phyloP scores from a whole-genome alignment of 2,888 invertebrate genomes.

The Zonitis immaculata region DNA sequence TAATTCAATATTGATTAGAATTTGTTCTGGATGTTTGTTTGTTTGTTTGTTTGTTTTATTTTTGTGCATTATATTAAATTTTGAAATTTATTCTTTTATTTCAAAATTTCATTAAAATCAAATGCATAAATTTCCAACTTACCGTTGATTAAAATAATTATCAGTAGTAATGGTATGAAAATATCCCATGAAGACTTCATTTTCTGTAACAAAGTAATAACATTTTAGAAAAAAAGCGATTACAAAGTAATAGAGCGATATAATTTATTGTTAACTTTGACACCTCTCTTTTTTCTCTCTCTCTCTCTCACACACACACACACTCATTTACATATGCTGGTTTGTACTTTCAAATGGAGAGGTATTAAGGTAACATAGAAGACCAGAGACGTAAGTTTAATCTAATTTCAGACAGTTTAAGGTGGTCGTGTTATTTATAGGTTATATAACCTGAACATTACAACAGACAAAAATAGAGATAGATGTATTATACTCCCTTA shows the following conservation, averaged over 20 bases:
- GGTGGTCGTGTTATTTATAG: conserved; percentile 22
- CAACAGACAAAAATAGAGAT: not conserved
- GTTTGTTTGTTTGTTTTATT: too few relatives aligned
- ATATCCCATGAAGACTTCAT: conserved; percentile 23
- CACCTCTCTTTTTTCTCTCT: conserved; percentile 22
- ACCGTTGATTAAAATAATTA: conserved; percentile 22
- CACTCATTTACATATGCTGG: not conserved
- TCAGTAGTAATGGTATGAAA: conserved; percentile 9
- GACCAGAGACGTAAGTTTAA: conserved; percentile 19
- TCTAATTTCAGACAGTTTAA: conserved; percentile 21
- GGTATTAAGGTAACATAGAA: conserved; percentile 13
- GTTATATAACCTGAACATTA: conserved; percentile 19
- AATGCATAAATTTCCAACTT: conserved; percentile 6
- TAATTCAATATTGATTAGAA: too few relatives aligned
- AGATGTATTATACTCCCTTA: conserved; percentile 2
- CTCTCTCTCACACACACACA: too few relatives aligned
- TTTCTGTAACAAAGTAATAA: conserved; percentile 26
- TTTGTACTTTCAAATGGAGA: conserved; percentile 11
- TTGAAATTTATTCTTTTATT: too few relatives aligned
- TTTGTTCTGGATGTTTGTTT: too few relatives aligned
- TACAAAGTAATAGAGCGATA: too few relatives aligned
- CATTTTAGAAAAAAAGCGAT: too few relatives aligned
- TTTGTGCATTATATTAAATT: too few relatives aligned
- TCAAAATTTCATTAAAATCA: too few relatives aligned
- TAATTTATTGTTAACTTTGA: conserved; percentile 29